These are phyloP conservation scores for Diachasma alloeum DNA, from an alignment of 1,140 invertebrate genomes.

Conservation along the genomic window DNA sequence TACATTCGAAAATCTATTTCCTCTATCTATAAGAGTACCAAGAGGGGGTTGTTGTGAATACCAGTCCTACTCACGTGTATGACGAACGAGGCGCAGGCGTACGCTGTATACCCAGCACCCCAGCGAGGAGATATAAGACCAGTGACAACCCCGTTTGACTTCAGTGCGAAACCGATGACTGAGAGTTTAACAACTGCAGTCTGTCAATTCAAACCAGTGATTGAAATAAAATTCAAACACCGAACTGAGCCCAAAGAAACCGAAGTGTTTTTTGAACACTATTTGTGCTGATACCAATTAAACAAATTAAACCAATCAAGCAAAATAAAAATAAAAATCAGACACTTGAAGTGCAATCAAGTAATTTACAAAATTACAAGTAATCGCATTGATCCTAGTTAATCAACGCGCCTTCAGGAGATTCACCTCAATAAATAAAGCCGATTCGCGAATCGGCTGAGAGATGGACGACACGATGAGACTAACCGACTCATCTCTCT, in stretches of 20 bases:
- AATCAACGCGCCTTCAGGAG: no score
- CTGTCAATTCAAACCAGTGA: background rate
- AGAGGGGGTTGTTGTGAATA: background rate
- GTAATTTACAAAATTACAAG: no score
- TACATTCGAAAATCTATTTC: background rate
- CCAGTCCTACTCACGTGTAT: constrained; percentile 21
- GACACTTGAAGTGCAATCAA: no score
- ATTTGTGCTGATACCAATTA: no score
- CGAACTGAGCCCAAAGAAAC: background rate
- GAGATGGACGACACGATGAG: constrained; percentile 49
- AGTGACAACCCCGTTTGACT: constrained; percentile 29
- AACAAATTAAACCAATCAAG: no score
- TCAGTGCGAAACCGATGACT: constrained; percentile 39
- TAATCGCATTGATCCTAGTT: background rate
- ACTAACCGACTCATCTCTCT: constrained; percentile 34
- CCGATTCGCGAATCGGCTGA: background rate
- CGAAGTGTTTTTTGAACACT: background rate
- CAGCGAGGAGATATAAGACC: constrained; percentile 43
- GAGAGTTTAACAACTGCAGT: constrained; percentile 15
- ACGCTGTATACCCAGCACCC: constrained; percentile 16
- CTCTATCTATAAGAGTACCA: background rate
- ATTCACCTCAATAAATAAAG: no score
- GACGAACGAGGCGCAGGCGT: constrained; percentile 40
- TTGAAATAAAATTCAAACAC: background rate
- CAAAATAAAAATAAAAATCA: no score